Evolutionary conservation across 2,888 invertebrate genomes (phyloP).

Genomic region (Selenia dentaria): DNA sequence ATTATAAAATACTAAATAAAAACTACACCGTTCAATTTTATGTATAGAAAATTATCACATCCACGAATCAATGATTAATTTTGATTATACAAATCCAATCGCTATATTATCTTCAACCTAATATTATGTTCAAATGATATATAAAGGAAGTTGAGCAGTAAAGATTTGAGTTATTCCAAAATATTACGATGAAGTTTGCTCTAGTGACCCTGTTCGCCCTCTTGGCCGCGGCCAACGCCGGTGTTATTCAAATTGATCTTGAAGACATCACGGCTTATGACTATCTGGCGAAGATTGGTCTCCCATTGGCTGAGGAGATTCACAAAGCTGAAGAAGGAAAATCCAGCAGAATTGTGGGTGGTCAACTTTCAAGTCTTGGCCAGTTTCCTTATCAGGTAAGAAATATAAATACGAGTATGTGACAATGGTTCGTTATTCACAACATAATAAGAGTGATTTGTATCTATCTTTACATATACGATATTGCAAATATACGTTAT

Average conservation of each 20-base stretch:
- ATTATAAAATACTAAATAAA: no score
- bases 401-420: no score
- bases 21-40: no score
- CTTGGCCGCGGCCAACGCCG: conserved; percentile 30
- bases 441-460: no score
- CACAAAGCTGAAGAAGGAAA: conserved; percentile 37
- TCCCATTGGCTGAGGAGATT: conserved; percentile 37
- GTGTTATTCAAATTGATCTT: conserved; percentile 11
- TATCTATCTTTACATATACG: no score
- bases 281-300: conserved; percentile 42
- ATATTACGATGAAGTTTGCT: conserved; percentile 24
- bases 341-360: conserved; percentile 49
- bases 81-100: neutral
- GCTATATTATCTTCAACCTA: neutral
- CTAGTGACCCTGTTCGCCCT: conserved; percentile 23
- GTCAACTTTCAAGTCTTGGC: conserved; percentile 36
- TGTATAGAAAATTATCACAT: neutral
- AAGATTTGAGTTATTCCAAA: neutral
- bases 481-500: no score
- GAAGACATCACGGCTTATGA: conserved; percentile 37
- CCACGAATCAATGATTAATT: neutral
- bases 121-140: neutral
- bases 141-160: neutral
- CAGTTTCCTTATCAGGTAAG: conserved; percentile 45
- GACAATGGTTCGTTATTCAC: no score